Base-by-base conservation (phyloP, 2,888 invertebrate species). In the Clostera curtula region DNA sequence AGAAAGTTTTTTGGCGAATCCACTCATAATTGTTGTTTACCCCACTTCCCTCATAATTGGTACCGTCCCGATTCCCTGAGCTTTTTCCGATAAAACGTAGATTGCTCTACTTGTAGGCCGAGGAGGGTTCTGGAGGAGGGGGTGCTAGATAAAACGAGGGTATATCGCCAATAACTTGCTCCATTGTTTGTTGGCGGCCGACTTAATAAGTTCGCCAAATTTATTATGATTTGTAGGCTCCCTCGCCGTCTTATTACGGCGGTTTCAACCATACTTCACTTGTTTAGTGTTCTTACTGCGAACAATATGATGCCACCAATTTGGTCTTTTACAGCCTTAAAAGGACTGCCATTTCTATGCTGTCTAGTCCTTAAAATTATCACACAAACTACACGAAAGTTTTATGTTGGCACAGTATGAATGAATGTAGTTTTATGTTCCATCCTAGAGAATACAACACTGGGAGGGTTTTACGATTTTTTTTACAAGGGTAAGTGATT, bases 181-280 rank as follows among this genome's bases (percentile, higher is more conserved):
- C 76, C 72, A 80, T 79, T 80, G 80, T 82, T 82, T 80, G 77
- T 75, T 68, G 72, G 72, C 72, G 70, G 71, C 71, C 66, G 76
- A 75, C 79, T 77, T 80, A 80, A 80, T 82, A 82, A 82, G 79
- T 76, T 74, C 72, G 53, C 65, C 70, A 58, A 75, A 80, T 80
- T 77, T 80, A 79, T 79, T 77, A 77, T 82, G 77, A 80, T 79
- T 79, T 77, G 74, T 76, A 64, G 70, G 59, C 65, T 68, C 66
- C 65, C 67, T 67, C 63, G 70, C 67, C 73, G 67, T 74, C 71
- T 73, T 76, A 71, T 79, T 76, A 76, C 55, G 65, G 56, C 53
- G 56, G 58, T 63, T 68, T 68, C 68, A 72, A 65, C 65, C 51
- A 60, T 66, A 66, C 51, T 56, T 49, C 43, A 56, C 40, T 43